Evolutionary conservation across 2,797 vertebrate species (phyloP), one percentile per base, ranked within the genome.

Genomic region (Enteromius radiatus): DNA sequence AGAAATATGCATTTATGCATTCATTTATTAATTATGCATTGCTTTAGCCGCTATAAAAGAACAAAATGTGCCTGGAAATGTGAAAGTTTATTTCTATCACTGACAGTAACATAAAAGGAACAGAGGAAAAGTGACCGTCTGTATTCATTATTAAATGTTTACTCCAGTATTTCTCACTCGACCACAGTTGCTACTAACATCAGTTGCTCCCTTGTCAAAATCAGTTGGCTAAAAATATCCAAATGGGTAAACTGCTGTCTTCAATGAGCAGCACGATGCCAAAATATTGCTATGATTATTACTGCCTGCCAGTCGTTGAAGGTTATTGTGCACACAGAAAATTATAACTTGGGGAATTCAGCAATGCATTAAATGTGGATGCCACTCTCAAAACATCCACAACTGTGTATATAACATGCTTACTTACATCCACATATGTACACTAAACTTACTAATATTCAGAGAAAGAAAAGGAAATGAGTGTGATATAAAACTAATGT

Each of bases 211-310:
- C 14, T 61, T 28, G 12, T 61, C 26, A 28, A 61, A 5, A 61
- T 0, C 28, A 26, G 23, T 61, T 61, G 59, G 12, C 59, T 61
- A 61, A 61, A 61, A 61, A 61, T 61, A 61, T 61, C 56, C 23
- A 61, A 61, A 61, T 61, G 56, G 5, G 23, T 59, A 59, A 59
- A 59, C 11, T 28, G 56, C 56, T 14, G 56, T 61, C 59, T 61
- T 61, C 26, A 12, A 28, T 61, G 23, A 12, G 59, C 59, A 28
- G 59, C 59, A 61, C 2, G 26, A 61, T 61, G 5, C 5, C 59
- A 28, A 61, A 61, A 28, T 28, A 61, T 28, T 61, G 59, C 23
- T 61, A 61, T 61, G 23, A 61, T 61, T 61, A 59, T 61, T 61
- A 61, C 23, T 61, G 23, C 23, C 11, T 61, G 56, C 11, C 56